phyloP scores from a whole-genome alignment of 2,797 vertebrate species.

The Spinus pinus region DNA sequence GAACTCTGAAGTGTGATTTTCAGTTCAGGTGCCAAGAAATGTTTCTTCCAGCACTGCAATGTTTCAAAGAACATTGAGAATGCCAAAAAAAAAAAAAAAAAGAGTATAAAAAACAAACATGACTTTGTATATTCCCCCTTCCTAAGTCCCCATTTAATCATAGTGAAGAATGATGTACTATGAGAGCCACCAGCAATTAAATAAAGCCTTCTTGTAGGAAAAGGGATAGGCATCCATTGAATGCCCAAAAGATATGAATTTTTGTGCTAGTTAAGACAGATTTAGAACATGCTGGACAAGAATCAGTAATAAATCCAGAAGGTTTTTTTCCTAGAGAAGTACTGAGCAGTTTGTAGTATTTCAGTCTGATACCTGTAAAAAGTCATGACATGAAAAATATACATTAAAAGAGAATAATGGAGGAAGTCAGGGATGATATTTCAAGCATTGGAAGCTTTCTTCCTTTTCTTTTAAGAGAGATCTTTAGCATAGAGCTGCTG shows the following conservation, averaged over 20 bases:
- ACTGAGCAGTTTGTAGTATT: not conserved
- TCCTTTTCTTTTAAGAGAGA: not conserved
- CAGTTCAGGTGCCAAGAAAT: not conserved
- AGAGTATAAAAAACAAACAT: not conserved
- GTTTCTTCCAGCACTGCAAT: not conserved
- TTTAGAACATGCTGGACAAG: not conserved
- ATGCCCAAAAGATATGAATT: not conserved
- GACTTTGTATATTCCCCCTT: not conserved
- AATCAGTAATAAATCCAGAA: not conserved
- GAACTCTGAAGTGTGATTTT: not conserved
- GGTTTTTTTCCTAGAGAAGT: not conserved
- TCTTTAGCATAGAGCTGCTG: not conserved
- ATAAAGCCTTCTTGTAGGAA: not conserved
- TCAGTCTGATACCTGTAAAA: not conserved
- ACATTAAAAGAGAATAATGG: not conserved
- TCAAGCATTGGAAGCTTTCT: not conserved
- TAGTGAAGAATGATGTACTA: not conserved
- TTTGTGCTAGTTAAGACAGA: not conserved
- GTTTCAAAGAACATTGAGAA: not conserved
- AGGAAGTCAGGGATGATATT: not conserved
- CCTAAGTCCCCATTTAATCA: not conserved
- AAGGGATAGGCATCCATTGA: not conserved
- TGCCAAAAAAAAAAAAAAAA: not conserved
- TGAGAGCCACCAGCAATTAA: not conserved
- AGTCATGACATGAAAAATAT: not conserved